Percentiles rank a stretch among this genome's conserved stretches.
phyloP scores from a whole-genome alignment of 2,888 invertebrate species.

The Piscicola geometra region DNA sequence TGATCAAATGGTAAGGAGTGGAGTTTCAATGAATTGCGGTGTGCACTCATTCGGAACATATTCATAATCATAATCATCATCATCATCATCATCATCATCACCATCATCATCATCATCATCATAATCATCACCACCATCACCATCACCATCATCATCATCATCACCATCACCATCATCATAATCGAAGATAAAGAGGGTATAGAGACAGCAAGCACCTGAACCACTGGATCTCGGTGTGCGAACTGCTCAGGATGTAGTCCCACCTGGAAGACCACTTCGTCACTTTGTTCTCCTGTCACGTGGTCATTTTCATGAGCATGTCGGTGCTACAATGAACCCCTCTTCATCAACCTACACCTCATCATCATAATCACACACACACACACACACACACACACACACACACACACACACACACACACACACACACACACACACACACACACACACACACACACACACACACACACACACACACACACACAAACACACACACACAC shows the following conservation, averaged over 20 bases:
- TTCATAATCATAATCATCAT: conserved; percentile 8
- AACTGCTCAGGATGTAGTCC: conserved; percentile 98
- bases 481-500: no score
- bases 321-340: not conserved
- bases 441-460: no score
- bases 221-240: conserved; percentile 97
- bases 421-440: no score
- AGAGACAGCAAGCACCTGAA: conserved; percentile 60
- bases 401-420: no score
- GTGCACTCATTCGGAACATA: not conserved
- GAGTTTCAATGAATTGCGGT: not conserved
- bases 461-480: no score
- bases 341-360: no score
- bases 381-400: no score
- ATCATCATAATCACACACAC: no score
- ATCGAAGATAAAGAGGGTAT: not conserved
- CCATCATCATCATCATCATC: conserved; percentile 13
- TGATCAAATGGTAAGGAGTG: no score
- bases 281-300: conserved; percentile 44
- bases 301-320: not conserved
- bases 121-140: not conserved
- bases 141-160: conserved; percentile 18
- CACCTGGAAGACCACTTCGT: conserved; percentile 96
- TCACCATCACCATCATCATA: conserved; percentile 10
- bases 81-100: conserved; percentile 22